Base-by-base conservation (phyloP, 2,113 vertebrate genomes). In the Smithornis capensis region DNA sequence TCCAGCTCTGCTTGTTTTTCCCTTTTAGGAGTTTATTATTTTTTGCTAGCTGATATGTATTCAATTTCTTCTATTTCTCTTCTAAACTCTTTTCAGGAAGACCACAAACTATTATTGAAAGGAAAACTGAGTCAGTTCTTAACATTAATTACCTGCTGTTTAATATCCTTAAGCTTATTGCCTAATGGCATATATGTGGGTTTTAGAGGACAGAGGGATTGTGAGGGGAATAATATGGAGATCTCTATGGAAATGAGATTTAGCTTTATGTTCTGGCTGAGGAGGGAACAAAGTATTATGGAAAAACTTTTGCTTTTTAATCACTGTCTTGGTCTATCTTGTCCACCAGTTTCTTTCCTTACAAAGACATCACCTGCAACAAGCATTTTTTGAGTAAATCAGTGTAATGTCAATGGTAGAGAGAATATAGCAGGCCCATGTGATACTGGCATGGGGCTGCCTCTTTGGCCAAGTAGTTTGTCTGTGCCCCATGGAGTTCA, bases 101-200 rank as follows among this genome's bases (percentile, higher is more conserved):
- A 90, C 70, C 73, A 65, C 93, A 92, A 91, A 81, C 28, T 83
- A 45, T 59, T 81, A 63, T 55, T 90, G 86, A 90, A 74, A 78
- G 74, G 82, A 85, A 93, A 59, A 59, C 67, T 60, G 59, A 83
- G 57, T 88, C 70, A 40, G 83, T 88, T 88, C 35, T 76, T 94
- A 92, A 71, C 27, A 40, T 75, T 88, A 90, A 68, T 76, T 90
- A 40, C 42, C 35, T 86, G 57, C n/a, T 69, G 38, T 83, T 94
- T 76, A 71, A 88, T 92, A 73, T 56, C 71, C 63, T 86, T 56
- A 55, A 88, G 40, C 55, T 83, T 82, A 64, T 75, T 85, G 75
- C 57, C 63, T 81, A 56, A 75, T 86, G 45, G 59, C 0, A 3
- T 57, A 6, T 69, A 28, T 77, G n/a, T 73, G 71, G 49, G 52